These are phyloP conservation scores for Hydrolagus affinis DNA, from an alignment of 2,113 vertebrate genomes.

Conservation along the genomic window DNA sequence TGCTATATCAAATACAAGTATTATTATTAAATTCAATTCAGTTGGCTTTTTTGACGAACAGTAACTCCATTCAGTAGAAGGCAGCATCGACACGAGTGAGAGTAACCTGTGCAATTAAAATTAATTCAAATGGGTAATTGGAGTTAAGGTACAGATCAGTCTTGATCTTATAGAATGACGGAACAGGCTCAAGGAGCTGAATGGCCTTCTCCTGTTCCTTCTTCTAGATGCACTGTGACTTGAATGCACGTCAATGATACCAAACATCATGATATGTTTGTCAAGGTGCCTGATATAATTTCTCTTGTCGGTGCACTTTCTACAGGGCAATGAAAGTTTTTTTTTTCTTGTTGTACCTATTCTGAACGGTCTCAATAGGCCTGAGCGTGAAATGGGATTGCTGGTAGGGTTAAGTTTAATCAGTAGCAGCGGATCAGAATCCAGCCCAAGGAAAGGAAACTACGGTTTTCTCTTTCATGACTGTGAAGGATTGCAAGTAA, in stretches of 20 bases:
- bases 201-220: no score
- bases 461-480: background rate
- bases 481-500: background rate
- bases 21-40: background rate
- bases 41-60: background rate
- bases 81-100: background rate
- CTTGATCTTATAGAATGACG: no score
- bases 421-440: background rate
- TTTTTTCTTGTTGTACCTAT: no score
- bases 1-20: no score
- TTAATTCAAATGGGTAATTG: no score
- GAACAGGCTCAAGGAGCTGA: no score
- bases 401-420: background rate
- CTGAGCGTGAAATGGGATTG: background rate
- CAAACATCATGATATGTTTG: background rate
- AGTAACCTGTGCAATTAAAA: no score
- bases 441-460: background rate
- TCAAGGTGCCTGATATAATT: background rate
- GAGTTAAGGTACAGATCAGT: no score
- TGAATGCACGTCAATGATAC: background rate
- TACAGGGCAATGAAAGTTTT: background rate
- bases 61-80: background rate
- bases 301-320: background rate
- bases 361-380: no score
- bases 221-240: no score